Base-by-base conservation (phyloP, 2,113 vertebrate species). In the Myrmophylax atrothorax region DNA sequence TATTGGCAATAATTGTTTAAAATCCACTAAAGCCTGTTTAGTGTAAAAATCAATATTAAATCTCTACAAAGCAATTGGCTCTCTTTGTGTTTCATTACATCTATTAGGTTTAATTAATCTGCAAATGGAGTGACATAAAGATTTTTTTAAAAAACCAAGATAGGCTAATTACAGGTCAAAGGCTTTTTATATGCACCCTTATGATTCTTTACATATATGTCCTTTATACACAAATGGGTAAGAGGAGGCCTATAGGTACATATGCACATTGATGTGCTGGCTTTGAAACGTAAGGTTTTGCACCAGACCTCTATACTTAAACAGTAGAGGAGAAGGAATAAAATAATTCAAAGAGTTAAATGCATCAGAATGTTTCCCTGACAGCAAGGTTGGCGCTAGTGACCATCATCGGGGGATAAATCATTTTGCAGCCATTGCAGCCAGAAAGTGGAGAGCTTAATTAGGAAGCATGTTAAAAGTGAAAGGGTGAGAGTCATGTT, bases 401-500 rank as follows among this genome's bases (percentile, higher is more conserved):
- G 87, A 29, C 85, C 89, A 97, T 85, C 96, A 69, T 83, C 79
- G 15, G 14, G 91, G 91, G 82, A 97, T 97, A 97, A 98, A 97
- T 98, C 90, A 94, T 96, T 97, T 93, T 89, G 90, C 42, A 96
- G 79, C 89, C 63, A 84, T 94, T 77, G 68, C 10, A 37, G 84
- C 96, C 96, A 96, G 93, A 97, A 94, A 95, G 40, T 84, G 81
- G 89, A 92, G 95, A 94, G 95, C 94, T 97, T 97, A 98, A 98
- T 97, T 97, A 97, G 95, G 90, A 97, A 94, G 88, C 91, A 82
- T 94, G 97, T 96, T 97, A 97, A 96, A 97, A 97, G 97, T 91
- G 95, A 97, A 97, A 96, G 94, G 96, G 95, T 96, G 96, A 97
- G 95, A 98, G 92, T 96, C 93, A 73, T 40, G 53, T 97, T 97